Conservation (phyloP, 2,888 invertebrate genomes). For the Adelognathus sp. region DNA sequence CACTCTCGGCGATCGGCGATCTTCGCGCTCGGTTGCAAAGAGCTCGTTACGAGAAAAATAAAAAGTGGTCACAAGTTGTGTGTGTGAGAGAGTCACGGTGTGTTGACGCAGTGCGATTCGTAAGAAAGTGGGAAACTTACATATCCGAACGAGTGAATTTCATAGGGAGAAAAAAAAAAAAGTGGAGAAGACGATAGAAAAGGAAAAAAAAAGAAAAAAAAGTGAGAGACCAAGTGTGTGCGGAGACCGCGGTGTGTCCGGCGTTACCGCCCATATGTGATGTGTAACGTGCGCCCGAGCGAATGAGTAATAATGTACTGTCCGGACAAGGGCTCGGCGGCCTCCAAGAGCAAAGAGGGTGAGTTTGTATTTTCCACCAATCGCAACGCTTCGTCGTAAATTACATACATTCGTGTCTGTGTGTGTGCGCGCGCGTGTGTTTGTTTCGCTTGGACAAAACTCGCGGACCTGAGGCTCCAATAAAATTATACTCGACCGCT, state of each 20-base stretch:
- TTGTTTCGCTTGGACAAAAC: conserved; percentile 2
- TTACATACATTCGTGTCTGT: neutral
- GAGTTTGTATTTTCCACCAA: conserved; percentile 62
- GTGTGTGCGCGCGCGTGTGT: no score
- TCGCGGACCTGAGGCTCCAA: neutral
- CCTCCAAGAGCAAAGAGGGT: conserved; percentile 79
- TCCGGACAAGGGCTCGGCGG: conserved; percentile 78
- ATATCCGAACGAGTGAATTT: neutral
- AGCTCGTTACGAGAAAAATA: no score
- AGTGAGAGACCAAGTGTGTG: conserved; percentile 2
- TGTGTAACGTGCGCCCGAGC: conserved; percentile 71
- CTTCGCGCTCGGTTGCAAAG: conserved; percentile 17
- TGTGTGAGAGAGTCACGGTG: no score
- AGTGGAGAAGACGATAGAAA: neutral
- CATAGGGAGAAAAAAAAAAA: conserved; percentile 4
- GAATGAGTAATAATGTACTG: conserved; percentile 80
- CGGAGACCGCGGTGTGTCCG: conserved; percentile 33
- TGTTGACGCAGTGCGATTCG: no score
- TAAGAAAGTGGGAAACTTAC: no score
- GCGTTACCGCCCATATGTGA: conserved; percentile 75
- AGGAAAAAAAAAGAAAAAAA: neutral
- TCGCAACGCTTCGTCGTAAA: neutral
- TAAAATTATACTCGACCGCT: neutral
- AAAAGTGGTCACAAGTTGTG: no score
- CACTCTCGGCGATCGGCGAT: conserved; percentile 36